Conservation (phyloP, 2,113 vertebrate genomes). For the Apus apus region DNA sequence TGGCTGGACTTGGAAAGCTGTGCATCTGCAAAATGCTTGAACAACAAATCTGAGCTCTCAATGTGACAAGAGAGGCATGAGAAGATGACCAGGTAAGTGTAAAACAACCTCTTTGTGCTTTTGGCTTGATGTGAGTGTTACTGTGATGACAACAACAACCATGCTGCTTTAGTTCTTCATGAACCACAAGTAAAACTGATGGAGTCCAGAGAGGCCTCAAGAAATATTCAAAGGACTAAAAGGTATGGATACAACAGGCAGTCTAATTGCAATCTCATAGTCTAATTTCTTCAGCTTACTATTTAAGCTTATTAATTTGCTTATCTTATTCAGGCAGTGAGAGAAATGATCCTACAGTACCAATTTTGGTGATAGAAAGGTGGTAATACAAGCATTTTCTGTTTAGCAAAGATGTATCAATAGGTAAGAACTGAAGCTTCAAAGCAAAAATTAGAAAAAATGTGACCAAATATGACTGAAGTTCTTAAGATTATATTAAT, state of each 20-base stretch:
- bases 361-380: background rate
- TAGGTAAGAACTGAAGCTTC: background rate
- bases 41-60: background rate
- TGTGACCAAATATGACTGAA: background rate
- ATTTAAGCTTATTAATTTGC: slow-evolving; percentile 12
- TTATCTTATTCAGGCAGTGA: background rate
- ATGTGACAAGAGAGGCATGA: background rate
- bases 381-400: background rate
- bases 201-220: background rate
- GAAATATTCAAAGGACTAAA: background rate
- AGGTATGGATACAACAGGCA: background rate
- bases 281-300: background rate
- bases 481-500: background rate
- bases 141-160: rapidly evolving
- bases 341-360: background rate
- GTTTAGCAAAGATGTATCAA: background rate
- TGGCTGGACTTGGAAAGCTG: background rate
- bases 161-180: rapidly evolving
- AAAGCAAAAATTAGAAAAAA: background rate
- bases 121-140: background rate
- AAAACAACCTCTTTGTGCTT: rapidly evolving
- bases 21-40: background rate
- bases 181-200: background rate
- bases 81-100: background rate
- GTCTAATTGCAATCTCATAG: background rate